Base-by-base conservation (phyloP, 2,888 invertebrate species). In the Eudemis profundana region DNA sequence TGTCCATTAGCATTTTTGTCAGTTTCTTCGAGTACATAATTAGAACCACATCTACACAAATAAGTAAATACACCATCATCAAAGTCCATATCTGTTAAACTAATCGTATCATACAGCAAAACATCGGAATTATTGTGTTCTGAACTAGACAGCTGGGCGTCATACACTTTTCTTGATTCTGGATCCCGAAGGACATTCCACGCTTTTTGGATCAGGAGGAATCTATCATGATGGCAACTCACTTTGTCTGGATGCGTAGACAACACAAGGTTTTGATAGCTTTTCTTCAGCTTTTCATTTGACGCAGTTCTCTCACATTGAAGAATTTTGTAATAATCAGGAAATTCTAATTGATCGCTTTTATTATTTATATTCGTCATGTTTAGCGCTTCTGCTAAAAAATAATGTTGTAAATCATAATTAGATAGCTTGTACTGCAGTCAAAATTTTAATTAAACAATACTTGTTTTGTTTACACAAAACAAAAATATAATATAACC, bases 1-100 rank as follows among this genome's bases (percentile, higher is more conserved):
- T 90, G 59, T 71, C 73, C 46, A 73, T 62, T 7, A 71, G 65
- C 19, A 71, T 59, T 29, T 51, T 62, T 68, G 38, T 80, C 79
- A 73, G 51, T 72, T 1, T 59, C 53, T 49, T 89, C 75, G 29
- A 95, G 83, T 33, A 84, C 73, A 82, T 95, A 95, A 54, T 84
- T 78, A 38, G 95, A 94, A 72, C 96, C 96, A 86, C 96, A 96
- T 76, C 96, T 93, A 79, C 96, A 96, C 10, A 85, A 88, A 81
- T 94, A 95, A 33, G 86, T 83, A 64, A 92, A 89, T 4, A 78
- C 68, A 44, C 83, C 74, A 50, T 88, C 82, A 44, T 82, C 77
- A 68, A 80, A 84, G 33, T 85, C 77, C 82, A 95, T 88, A 15
- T 94, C 93, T 0, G 82, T 73, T 57, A 92, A 72, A 21, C 71